Evolutionary conservation across 1,140 invertebrate genomes (phyloP).

Genomic region (Drosophila jambulina): DNA sequence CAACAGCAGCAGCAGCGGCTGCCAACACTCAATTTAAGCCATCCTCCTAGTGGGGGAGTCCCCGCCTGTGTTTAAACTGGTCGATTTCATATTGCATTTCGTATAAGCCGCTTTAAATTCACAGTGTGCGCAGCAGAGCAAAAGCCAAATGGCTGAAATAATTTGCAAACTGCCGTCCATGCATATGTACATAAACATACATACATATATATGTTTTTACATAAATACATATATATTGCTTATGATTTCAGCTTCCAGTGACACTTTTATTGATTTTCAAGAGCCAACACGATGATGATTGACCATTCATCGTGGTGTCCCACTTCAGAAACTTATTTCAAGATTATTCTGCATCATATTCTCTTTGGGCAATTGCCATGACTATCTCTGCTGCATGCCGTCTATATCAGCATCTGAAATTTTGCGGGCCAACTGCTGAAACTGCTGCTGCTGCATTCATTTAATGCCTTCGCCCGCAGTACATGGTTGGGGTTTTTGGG

Average conservation of each 20-base stretch:
- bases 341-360: slow-evolving; percentile 48
- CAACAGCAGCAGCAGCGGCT: slow-evolving; percentile 3
- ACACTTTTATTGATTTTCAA: slow-evolving; percentile 43
- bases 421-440: slow-evolving; percentile 28
- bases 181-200: not conserved
- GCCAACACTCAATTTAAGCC: slow-evolving; percentile 32
- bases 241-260: slow-evolving; percentile 12
- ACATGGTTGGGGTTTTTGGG: slow-evolving; percentile 34
- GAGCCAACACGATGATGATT: slow-evolving; percentile 14
- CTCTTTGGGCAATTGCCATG: slow-evolving; percentile 40
- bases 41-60: slow-evolving; percentile 12
- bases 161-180: slow-evolving; percentile 7
- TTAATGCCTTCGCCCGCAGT: slow-evolving; percentile 36
- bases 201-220: not conserved
- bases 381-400: slow-evolving; percentile 35
- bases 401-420: slow-evolving; percentile 43
- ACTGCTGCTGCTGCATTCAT: slow-evolving; percentile 37
- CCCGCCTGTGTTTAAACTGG: slow-evolving; percentile 21
- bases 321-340: slow-evolving; percentile 44
- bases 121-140: slow-evolving; percentile 9
- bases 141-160: slow-evolving; percentile 29
- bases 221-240: slow-evolving; percentile 18
- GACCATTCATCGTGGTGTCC: slow-evolving; percentile 33
- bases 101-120: slow-evolving; percentile 44
- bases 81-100: slow-evolving; percentile 46